Conservation (phyloP, 2,888 invertebrate genomes). For the Latrodectus elegans region DNA sequence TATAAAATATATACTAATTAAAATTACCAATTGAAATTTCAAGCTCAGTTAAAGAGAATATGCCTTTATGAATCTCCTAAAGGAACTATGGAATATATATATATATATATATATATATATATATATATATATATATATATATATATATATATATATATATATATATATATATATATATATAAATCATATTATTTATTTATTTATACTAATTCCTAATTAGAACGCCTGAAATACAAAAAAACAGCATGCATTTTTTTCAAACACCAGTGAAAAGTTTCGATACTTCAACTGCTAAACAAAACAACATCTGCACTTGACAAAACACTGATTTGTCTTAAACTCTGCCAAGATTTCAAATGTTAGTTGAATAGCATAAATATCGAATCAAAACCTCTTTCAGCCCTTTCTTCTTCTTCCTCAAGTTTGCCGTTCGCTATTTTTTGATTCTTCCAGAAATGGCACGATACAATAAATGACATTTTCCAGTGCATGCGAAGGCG, state of each 20-base stretch:
- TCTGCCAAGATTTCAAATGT: background rate
- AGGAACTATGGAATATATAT: no score
- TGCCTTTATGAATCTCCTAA: no score
- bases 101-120: no score
- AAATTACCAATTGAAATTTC: no score
- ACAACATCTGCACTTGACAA: conserved; percentile 1
- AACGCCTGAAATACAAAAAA: no score
- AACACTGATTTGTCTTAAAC: background rate
- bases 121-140: no score
- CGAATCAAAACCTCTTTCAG: background rate
- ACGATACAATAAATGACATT: conserved; percentile 33
- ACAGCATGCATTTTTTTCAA: background rate
- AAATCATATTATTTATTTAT: no score
- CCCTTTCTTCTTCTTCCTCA: background rate
- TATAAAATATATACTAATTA: no score
- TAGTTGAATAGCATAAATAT: background rate
- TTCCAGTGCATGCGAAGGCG: conserved; percentile 21
- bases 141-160: no score
- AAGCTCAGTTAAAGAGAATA: no score
- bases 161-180: no score
- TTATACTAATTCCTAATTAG: no score
- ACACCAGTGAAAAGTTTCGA: background rate
- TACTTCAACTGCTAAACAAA: background rate
- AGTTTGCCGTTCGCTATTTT: conserved; percentile 5
- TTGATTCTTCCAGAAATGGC: conserved; percentile 5